Evolutionary conservation across 2,113 vertebrate genomes (phyloP).

Genomic region (Isurus oxyrinchus): DNA sequence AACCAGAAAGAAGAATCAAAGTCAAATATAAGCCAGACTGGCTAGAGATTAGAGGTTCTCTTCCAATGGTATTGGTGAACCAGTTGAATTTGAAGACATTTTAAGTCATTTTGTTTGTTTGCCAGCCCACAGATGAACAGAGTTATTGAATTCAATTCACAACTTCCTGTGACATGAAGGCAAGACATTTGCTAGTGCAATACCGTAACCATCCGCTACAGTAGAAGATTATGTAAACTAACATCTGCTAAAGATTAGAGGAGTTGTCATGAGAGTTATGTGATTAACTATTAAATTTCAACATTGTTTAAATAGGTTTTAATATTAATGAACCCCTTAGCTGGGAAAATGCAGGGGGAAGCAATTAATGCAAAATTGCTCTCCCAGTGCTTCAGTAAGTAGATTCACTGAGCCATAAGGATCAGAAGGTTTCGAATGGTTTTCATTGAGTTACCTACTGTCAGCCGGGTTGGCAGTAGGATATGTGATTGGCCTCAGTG

Average conservation of each 20-base stretch:
- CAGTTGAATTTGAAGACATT: neutral
- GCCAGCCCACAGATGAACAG: neutral
- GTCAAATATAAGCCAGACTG: neutral
- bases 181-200: neutral
- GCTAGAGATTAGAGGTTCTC: neutral
- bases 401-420: constrained; percentile 10
- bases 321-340: neutral
- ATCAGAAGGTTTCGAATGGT: constrained; percentile 20
- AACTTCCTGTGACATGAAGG: neutral
- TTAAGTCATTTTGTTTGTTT: neutral
- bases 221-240: neutral
- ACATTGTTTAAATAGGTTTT: neutral
- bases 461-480: neutral
- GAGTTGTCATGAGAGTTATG: neutral
- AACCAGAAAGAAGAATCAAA: neutral
- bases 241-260: neutral
- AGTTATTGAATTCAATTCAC: neutral
- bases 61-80: neutral
- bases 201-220: neutral
- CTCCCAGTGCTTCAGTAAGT: neutral
- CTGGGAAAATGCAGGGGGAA: neutral
- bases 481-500: neutral
- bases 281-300: constrained; percentile 8
- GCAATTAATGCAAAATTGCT: neutral
- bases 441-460: neutral